Evolutionary conservation across 1,140 invertebrate genomes (phyloP), one percentile per base, ranked within the genome.

Genomic region (Drosophila neocordata): DNA sequence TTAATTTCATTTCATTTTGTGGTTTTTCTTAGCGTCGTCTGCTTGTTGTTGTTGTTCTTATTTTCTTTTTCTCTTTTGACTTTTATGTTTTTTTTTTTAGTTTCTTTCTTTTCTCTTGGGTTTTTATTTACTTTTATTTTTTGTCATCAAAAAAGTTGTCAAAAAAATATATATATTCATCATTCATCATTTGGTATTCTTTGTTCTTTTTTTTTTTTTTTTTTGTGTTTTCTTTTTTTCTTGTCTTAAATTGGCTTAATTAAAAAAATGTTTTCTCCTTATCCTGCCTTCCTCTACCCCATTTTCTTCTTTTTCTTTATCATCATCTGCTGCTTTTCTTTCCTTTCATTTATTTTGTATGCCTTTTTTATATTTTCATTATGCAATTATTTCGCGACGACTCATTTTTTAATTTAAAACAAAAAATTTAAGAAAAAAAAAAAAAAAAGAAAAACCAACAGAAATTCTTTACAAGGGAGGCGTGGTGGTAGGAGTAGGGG

Each of bases 161-260:
- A 90, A 90, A 90, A 90, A 90, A 90, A 90, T 90, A 90, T 90
- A 90, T 89, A 79, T 83, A 72, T 70, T 38, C 62, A 73, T 75
- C 63, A 68, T 73, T 87, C 70, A 73, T 82, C 79, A 84, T 84
- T 79, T 77, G 15, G 41, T 48, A 20, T 20, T 48, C 20, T 44
- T 44, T 13, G 18, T n/a, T 20, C 7, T 20, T 20, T 48, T 48
- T 5, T 48, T 48, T 48, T 44, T 48, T 18, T 48, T 48, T 48
- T 44, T 44, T 13, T 48, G 15, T 20, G 15, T 48, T 48, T 48
- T 48, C 8, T 48, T 48, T 48, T 44, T 48, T 41, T 41, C 8
- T 18, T 48, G 15, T 67, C 85, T 84, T 80, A 89, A 72, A 75
- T 85, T 89, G 85, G 75, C 85, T 81, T 84, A 78, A 80, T 89